phyloP scores from a whole-genome alignment of 2,113 vertebrate species.

The Dasyornis broadbenti region DNA sequence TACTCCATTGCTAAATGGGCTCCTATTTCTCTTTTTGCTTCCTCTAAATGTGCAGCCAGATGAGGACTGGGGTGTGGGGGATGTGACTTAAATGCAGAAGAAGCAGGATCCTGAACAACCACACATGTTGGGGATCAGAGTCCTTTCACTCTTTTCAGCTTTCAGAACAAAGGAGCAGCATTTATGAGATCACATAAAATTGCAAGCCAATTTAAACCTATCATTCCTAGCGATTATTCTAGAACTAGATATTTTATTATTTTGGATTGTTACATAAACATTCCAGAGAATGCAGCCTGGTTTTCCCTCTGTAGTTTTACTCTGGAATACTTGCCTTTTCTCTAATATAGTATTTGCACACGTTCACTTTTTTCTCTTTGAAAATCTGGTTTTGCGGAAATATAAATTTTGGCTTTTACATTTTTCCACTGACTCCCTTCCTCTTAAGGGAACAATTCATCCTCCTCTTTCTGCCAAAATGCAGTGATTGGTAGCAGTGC shows the following conservation, averaged over 20 bases:
- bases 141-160: neutral
- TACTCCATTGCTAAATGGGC: neutral
- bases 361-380: neutral
- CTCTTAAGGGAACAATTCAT: neutral
- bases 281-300: neutral
- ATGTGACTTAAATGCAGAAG: neutral
- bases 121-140: neutral
- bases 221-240: neutral
- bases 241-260: neutral
- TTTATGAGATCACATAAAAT: neutral
- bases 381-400: neutral
- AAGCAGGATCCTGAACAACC: fast-evolving
- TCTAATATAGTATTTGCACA: neutral
- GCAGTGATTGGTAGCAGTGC: neutral
- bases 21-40: neutral
- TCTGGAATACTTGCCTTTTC: neutral
- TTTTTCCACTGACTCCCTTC: neutral
- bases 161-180: neutral
- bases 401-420: neutral
- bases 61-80: neutral
- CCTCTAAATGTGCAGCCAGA: neutral
- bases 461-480: neutral
- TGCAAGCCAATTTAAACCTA: neutral
- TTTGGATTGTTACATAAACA: neutral
- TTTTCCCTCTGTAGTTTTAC: neutral